Conservation (phyloP, 2,797 vertebrate species). For the Tolypeutes matacus region DNA sequence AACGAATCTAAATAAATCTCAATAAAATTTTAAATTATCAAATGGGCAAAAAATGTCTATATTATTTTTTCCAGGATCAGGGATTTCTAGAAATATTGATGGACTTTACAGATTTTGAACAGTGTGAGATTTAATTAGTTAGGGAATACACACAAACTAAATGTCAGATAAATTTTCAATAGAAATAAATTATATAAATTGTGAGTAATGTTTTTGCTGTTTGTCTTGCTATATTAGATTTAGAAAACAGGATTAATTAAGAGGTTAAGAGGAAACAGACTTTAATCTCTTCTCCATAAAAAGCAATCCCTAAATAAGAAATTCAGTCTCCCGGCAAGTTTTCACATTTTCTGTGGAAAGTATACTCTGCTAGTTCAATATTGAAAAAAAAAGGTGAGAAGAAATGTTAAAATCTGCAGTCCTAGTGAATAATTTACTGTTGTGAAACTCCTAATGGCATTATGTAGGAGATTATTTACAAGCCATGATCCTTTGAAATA, state of each 20-base stretch:
- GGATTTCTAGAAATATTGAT: constrained; percentile 1
- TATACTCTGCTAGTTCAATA: not conserved
- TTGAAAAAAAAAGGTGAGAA: not conserved
- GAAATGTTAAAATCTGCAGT: constrained; percentile 26
- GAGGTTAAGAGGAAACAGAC: not conserved
- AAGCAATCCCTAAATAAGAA: constrained; percentile 57
- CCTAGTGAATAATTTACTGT: constrained; percentile 34
- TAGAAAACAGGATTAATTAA: constrained; percentile 64
- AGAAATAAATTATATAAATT: constrained; percentile 61
- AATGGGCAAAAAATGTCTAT: not conserved
- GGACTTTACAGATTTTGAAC: constrained; percentile 57
- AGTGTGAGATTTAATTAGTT: constrained; percentile 21
- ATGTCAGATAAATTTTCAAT: constrained; percentile 41
- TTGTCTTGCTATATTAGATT: constrained; percentile 46
- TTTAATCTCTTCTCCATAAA: constrained; percentile 58
- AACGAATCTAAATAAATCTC: constrained; percentile 12
- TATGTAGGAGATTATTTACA: not conserved
- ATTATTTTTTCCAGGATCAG: constrained; percentile 33
- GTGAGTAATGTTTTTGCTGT: constrained; percentile 35
- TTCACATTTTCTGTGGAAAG: constrained; percentile 52
- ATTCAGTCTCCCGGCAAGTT: constrained; percentile 20
- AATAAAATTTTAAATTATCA: constrained; percentile 58
- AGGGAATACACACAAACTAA: constrained; percentile 33
- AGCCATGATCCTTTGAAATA: constrained; percentile 27
- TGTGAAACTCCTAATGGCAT: not conserved